phyloP scores from a whole-genome alignment of 2,797 vertebrate species.

The Pelobates cultripes region DNA sequence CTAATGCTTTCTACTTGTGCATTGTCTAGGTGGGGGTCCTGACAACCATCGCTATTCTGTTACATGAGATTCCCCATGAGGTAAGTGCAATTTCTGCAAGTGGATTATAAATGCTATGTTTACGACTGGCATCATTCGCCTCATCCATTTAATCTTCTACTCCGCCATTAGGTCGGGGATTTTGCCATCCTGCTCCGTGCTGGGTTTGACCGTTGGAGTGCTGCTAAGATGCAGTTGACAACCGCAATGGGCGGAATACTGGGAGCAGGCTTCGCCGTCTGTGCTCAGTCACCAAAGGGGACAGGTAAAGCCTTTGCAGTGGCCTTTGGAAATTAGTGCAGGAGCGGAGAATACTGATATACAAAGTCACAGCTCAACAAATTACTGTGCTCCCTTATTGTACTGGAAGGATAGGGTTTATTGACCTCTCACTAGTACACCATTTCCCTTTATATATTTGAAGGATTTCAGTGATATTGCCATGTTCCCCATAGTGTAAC shows the following conservation, averaged over 20 bases:
- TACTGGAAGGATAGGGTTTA: too few relatives aligned
- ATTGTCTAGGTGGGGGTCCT: conserved; percentile 88
- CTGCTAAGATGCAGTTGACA: conserved; percentile 92
- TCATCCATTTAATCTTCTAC: neutral
- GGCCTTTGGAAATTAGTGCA: too few relatives aligned
- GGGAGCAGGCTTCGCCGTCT: conserved; percentile 90
- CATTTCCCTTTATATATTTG: too few relatives aligned
- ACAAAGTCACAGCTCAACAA: too few relatives aligned
- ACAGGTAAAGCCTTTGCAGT: conserved; percentile 74
- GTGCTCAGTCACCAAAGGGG: conserved; percentile 88
- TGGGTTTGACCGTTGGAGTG: conserved; percentile 97
- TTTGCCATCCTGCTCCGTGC: conserved; percentile 96
- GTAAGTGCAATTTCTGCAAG: conserved; percentile 70
- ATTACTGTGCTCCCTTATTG: too few relatives aligned
- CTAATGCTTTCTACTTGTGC: neutral
- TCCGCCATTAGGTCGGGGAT: conserved; percentile 86
- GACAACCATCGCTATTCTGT: conserved; percentile 93
- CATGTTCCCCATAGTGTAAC: too few relatives aligned
- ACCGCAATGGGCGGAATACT: conserved; percentile 91
- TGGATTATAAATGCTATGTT: too few relatives aligned
- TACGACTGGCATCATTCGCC: neutral
- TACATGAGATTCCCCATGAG: conserved; percentile 98
- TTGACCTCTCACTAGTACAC: too few relatives aligned
- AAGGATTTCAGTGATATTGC: too few relatives aligned
- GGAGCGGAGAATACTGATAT: too few relatives aligned